phyloP scores from a whole-genome alignment of 1,140 invertebrate genomes.

The Dreissena rostriformis region DNA sequence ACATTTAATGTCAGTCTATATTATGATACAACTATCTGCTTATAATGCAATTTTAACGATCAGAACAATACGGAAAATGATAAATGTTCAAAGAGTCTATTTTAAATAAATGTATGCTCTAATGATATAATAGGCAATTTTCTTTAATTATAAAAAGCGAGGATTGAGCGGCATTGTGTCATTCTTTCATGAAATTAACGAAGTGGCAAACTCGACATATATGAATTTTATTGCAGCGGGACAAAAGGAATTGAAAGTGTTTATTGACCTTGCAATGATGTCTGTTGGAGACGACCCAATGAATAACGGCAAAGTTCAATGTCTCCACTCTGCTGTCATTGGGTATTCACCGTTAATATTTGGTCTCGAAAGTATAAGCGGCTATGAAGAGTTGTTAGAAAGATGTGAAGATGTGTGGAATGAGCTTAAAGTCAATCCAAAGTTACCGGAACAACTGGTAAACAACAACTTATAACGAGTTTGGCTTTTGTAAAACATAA shows the following conservation, averaged over 20 bases:
- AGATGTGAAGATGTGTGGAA: constrained; percentile 73
- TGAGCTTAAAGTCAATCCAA: constrained; percentile 66
- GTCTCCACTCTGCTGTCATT: constrained; percentile 73
- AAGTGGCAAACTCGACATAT: neutral
- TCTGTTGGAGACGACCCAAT: constrained; percentile 75
- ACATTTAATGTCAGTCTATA: too few species aligned
- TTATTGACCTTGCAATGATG: constrained; percentile 78
- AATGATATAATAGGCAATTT: neutral
- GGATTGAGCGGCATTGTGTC: neutral
- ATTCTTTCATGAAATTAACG: neutral
- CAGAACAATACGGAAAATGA: neutral
- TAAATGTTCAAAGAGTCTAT: neutral
- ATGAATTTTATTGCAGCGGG: constrained; percentile 54
- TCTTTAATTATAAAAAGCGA: neutral
- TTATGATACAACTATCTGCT: too few species aligned
- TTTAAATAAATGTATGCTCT: neutral
- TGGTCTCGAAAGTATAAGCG: constrained; percentile 59
- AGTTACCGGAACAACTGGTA: constrained; percentile 73
- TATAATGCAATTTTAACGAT: neutral
- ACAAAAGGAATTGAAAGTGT: constrained; percentile 76
- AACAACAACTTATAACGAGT: neutral
- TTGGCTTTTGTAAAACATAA: too few species aligned
- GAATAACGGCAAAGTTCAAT: constrained; percentile 70
- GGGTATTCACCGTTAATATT: constrained; percentile 79
- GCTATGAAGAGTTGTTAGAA: constrained; percentile 65